Evolutionary conservation across 2,888 invertebrate species (phyloP).

Genomic region (Stenodera caucasica): DNA sequence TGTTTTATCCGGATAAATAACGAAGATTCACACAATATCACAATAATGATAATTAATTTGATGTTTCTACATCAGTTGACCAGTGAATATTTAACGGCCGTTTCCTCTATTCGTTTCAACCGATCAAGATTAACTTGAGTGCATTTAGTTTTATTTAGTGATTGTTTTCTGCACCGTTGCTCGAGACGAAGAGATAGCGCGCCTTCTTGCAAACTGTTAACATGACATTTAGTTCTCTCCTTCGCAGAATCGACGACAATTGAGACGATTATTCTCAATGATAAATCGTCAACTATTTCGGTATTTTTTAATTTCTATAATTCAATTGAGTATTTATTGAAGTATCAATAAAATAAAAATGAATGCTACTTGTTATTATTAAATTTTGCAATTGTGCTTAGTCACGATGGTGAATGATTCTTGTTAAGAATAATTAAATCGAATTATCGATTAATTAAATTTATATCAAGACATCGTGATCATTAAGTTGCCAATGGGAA

Average conservation of each 20-base stretch:
- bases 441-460: slow-evolving; percentile 2
- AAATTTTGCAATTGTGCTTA: not conserved
- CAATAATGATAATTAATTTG: too few relatives aligned
- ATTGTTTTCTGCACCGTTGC: slow-evolving; percentile 34
- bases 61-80: not conserved
- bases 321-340: too few relatives aligned
- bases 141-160: slow-evolving; percentile 32
- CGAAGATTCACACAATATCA: not conserved
- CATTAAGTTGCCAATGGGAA: not conserved
- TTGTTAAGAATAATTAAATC: not conserved
- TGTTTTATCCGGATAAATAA: not conserved
- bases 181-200: slow-evolving; percentile 17
- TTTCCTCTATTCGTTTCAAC: slow-evolving; percentile 17
- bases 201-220: slow-evolving; percentile 27
- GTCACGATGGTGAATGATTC: not conserved
- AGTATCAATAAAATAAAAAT: not conserved
- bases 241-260: slow-evolving; percentile 28
- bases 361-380: not conserved
- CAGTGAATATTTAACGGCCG: slow-evolving; percentile 29
- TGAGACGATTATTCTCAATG: slow-evolving; percentile 14
- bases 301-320: too few relatives aligned
- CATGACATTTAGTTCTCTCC: slow-evolving; percentile 26
- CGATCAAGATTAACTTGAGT: slow-evolving; percentile 30
- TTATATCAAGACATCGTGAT: not conserved
- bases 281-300: too few relatives aligned